Evolutionary conservation across 2,888 invertebrate species (phyloP), one percentile per base, ranked within the genome.

Genomic region (Himalopsyche japonica): DNA sequence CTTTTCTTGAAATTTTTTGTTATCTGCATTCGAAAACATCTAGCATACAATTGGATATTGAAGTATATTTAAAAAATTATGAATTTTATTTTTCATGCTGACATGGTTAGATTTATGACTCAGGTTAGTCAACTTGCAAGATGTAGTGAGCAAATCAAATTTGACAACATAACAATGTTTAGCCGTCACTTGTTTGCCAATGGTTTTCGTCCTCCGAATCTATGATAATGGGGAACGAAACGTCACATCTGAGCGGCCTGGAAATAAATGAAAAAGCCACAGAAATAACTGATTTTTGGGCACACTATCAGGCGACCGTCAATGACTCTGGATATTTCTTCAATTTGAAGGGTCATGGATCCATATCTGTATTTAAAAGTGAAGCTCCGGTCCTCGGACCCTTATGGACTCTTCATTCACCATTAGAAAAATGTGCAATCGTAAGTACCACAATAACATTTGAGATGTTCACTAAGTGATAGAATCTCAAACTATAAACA

Each of bases 251-350:
- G 86, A 94, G 93, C 89, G 96, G 96, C 47, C 91, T 97, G 81
- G 94, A 95, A 90, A 94, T 97, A 86, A 94, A 95, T 87, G 95
- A 96, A 89, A 96, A 95, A 89, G 94, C 95, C 10, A 92, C 95
- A 4, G 96, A 96, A 90, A 93, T 95, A 37, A 95, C 96, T 47
- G 96, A 97, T 89, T 96, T 95, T 89, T 97, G 96, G 96, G 93
- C 93, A 64, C 96, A 93, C 88, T 95, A 93, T 91, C 93, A 90
- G 89, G 95, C 95, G 3, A 93, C 90, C 82, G 92, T 95, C 82
- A 92, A 91, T 80, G 93, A 93, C 87, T 91, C 92, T 85, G 94
- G 93, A 86, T 90, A 91, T 87, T 91, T 92, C 89, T 92, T 92
- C 87, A 91, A 92, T 87, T 88, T 92, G 76, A 92, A 92, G 87